A percentile compares a stretch with the other conserved stretches of the same genome.
Evolutionary conservation across 2,797 vertebrate genomes (phyloP).

Genomic region (Micrastur ruficollis): DNA sequence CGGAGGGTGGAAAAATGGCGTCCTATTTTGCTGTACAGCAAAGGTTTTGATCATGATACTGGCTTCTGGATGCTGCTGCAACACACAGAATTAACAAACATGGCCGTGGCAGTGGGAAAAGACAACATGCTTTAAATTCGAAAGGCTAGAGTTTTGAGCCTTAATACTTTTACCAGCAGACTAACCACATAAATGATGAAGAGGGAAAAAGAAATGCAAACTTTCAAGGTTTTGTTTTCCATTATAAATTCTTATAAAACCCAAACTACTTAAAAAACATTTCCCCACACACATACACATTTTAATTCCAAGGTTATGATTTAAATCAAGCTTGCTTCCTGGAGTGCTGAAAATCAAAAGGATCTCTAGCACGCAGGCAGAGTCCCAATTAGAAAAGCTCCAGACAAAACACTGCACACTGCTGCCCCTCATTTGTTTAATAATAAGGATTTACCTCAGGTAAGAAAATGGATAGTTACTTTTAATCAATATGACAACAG

Average conservation of each 20-base stretch:
- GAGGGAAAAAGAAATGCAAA: background rate
- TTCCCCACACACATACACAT: background rate
- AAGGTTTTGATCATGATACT: background rate
- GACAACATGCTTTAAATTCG: background rate
- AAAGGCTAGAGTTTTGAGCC: background rate
- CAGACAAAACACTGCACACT: background rate
- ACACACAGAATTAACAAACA: background rate
- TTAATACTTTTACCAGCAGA: background rate
- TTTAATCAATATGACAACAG: background rate
- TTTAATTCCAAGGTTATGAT: background rate
- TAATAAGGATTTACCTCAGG: background rate
- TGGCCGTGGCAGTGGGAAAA: background rate
- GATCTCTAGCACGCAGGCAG: background rate
- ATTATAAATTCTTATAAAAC: background rate
- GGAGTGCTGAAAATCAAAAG: slow-evolving; percentile 17
- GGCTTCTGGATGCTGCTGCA: background rate
- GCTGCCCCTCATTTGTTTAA: background rate
- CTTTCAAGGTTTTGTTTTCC: background rate
- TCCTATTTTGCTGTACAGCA: background rate
- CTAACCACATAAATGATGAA: background rate
- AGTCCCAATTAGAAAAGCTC: background rate
- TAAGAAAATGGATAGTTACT: background rate
- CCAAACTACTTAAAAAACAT: background rate
- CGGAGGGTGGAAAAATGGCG: background rate
- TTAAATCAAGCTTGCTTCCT: background rate